Percentiles rank a stretch among this genome's conserved stretches.
Conservation (phyloP, 2,888 invertebrate species). For the Graphium colonna region DNA sequence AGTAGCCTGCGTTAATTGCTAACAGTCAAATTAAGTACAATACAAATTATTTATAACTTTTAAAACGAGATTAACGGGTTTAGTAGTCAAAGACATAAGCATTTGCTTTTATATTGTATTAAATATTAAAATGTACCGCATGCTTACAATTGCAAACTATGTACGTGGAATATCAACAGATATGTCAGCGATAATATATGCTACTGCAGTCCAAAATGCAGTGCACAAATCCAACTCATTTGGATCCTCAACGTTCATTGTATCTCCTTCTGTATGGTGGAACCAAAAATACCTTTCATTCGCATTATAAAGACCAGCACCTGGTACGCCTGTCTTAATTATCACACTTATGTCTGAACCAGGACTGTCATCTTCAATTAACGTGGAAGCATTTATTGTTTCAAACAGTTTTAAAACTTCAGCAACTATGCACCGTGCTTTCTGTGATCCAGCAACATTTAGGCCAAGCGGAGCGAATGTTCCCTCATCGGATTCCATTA, state of each 20-base stretch:
- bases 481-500: slow-evolving; percentile 92
- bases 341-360: slow-evolving; percentile 87
- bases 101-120: no score
- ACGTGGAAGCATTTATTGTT: slow-evolving; percentile 83
- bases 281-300: slow-evolving; percentile 86
- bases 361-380: slow-evolving; percentile 74
- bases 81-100: no score
- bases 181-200: slow-evolving; percentile 89
- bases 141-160: background rate
- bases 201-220: slow-evolving; percentile 88
- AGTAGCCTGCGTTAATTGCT: no score
- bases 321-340: slow-evolving; percentile 83
- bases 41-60: no score
- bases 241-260: slow-evolving; percentile 86
- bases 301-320: slow-evolving; percentile 84
- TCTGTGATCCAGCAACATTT: slow-evolving; percentile 80
- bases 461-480: slow-evolving; percentile 88
- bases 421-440: slow-evolving; percentile 83
- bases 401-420: slow-evolving; percentile 84
- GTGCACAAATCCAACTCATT: slow-evolving; percentile 85
- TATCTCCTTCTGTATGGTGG: slow-evolving; percentile 90
- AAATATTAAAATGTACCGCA: no score
- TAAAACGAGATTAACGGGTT: no score
- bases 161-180: slow-evolving; percentile 82
- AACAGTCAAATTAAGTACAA: no score